A percentile compares a stretch with the other conserved stretches of the same genome.
Conservation (phyloP, 1,140 invertebrate species). For the Sinella curviseta region DNA sequence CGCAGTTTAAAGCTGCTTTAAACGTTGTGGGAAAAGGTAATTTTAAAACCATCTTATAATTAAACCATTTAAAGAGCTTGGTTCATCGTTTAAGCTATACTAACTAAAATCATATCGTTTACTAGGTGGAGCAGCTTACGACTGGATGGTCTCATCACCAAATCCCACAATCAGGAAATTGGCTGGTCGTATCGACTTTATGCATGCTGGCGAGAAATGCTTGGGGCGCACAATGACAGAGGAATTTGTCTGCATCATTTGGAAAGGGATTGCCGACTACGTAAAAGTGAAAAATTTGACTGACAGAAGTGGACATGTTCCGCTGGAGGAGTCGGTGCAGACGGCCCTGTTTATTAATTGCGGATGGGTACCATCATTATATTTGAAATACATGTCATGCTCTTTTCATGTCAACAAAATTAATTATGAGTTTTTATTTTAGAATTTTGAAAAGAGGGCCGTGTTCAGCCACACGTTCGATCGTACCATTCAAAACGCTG, state of each 20-base stretch:
- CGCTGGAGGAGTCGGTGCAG: background rate
- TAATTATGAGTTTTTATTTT: background rate
- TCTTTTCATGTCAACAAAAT: background rate
- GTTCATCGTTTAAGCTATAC: too few relatives aligned
- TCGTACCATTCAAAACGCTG: background rate
- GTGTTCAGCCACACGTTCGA: background rate
- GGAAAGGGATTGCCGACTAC: background rate
- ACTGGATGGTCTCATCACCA: background rate
- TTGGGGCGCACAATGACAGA: background rate
- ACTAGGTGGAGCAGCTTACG: background rate
- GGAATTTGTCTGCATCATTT: background rate
- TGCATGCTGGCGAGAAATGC: too few relatives aligned
- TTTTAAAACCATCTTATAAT: background rate
- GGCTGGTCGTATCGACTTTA: background rate
- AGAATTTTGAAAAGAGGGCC: background rate
- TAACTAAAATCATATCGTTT: too few relatives aligned
- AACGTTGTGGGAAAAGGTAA: slow-evolving; percentile 13
- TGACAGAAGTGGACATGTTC: background rate
- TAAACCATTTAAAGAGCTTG: too few relatives aligned
- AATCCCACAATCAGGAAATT: background rate
- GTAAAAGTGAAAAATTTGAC: background rate
- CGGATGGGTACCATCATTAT: background rate
- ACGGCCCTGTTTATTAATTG: background rate
- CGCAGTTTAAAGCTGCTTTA: background rate
- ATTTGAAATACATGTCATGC: background rate